Conservation (phyloP, 2,888 invertebrate genomes). For the Drosophila prolongata region DNA sequence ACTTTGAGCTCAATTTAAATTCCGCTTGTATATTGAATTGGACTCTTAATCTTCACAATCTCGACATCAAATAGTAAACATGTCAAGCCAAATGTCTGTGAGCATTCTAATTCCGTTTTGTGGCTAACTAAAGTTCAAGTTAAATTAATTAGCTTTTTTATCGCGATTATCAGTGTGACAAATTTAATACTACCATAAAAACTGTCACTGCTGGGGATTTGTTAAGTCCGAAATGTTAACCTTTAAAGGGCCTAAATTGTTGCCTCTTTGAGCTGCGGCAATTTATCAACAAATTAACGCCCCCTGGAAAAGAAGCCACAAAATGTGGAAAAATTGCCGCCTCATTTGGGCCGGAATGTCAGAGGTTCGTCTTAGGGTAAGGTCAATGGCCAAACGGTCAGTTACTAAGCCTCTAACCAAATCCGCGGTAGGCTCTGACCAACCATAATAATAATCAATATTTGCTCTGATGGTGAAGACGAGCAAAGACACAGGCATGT, state of each 20-base stretch:
- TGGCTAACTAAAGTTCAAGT: conserved; percentile 7
- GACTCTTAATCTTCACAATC: conserved; percentile 20
- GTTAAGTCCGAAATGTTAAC: neutral
- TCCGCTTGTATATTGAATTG: too few relatives aligned
- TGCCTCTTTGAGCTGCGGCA: conserved; percentile 33
- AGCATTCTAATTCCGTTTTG: conserved; percentile 18
- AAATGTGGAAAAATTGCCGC: conserved; percentile 41
- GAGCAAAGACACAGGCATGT: conserved; percentile 15
- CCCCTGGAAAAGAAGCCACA: conserved; percentile 24
- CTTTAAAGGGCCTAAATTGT: conserved; percentile 20
- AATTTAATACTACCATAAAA: conserved; percentile 51
- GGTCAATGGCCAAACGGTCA: conserved; percentile 61
- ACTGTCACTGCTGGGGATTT: neutral
- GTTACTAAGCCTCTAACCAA: conserved; percentile 54
- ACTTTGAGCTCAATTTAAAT: too few relatives aligned
- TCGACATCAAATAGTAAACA: conserved; percentile 44
- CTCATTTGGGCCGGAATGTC: conserved; percentile 57
- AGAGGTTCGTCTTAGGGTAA: conserved; percentile 43
- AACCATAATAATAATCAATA: conserved; percentile 70
- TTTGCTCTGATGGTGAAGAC: conserved; percentile 30
- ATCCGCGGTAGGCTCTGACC: conserved; percentile 66
- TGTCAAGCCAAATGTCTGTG: conserved; percentile 27
- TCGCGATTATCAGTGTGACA: conserved; percentile 61
- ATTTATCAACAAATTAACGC: conserved; percentile 65
- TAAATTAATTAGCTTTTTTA: conserved; percentile 58